Base-by-base conservation (phyloP, 30 jellyfish, hydroid and myxozoan genomes). In the Chrysaora quinquecirrha region DNA sequence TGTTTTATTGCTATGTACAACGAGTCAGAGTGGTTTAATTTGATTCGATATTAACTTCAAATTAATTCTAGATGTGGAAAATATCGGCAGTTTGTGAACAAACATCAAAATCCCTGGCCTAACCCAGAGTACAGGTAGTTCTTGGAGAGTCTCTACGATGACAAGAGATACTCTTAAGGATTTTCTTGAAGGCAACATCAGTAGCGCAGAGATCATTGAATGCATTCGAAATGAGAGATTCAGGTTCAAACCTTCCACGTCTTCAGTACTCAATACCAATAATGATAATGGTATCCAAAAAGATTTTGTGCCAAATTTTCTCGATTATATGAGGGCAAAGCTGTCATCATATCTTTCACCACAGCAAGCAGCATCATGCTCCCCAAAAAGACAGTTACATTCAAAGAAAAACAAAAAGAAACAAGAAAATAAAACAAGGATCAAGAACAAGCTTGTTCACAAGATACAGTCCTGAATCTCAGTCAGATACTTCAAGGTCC, bases 301-400 rank as follows among this genome's bases (percentile, higher is more conserved):
- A 30, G 90, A 80, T 20, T 80, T 80, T 48, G 90, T 80, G 48
- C 90, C 90, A 22, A 30, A 71, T 23, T 80, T 80, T 49, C 75
- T 80, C 50, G 56, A 50, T 33, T 80, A 64, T 30, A 69, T 80
- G 48, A 66, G 72, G 56, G 71, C 54, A 38, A 80, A 80, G 34
- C 71, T 80, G 3, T 80, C 90, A 0, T n/a, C 38, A n/a, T 30
- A 68, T 18, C 75, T 80, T 14, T n/a, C 90, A 23, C 46, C 62
- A 0, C 67, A 65, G 58, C 90, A 80, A 11, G n/a, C 64, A 16
- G 64, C 74, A 1, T 80, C 90, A 2, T 80, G 83, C 21, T 80
- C 90, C 19, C 90, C 90, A 10, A 80, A 80, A 34, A 65, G 90
- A 31, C 38, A 32, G 29, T 21, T 25, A 7, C 43, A 49, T 0